Evolutionary conservation across 1,140 invertebrate species (phyloP), one percentile per base, ranked within the genome.

Genomic region (Scaptomyza graminum): DNA sequence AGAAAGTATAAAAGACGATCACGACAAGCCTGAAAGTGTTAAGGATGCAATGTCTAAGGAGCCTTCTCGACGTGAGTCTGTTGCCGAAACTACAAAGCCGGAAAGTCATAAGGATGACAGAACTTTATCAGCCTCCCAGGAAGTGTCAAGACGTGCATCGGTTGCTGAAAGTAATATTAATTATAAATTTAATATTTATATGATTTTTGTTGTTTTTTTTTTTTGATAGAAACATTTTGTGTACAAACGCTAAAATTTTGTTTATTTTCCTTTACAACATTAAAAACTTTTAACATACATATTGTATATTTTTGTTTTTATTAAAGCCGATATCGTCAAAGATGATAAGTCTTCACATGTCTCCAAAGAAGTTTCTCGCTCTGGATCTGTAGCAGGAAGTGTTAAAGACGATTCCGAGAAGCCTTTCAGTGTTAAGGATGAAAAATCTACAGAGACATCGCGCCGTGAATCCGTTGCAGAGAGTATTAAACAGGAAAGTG

Each of bases 281-380:
- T n/a, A n/a, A n/a, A n/a, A n/a, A n/a, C n/a, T n/a, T n/a, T n/a
- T n/a, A n/a, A n/a, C n/a, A n/a, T n/a, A n/a, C n/a, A n/a, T n/a
- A n/a, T n/a, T n/a, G n/a, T n/a, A n/a, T n/a, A n/a, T n/a, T n/a
- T n/a, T n/a, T n/a, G n/a, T n/a, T n/a, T n/a, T n/a, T n/a, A n/a
- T n/a, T n/a, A n/a, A n/a, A n/a, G n/a, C n/a, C n/a, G n/a, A n/a
- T n/a, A n/a, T n/a, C n/a, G n/a, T n/a, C n/a, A n/a, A 22, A 22
- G 63, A 46, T 7, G 60, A 60, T 0, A 69, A 47, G 34, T 70
- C 72, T 5, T 1, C 13, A 1, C 9, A 12, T 2, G 34, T 18
- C 0, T 63, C 74, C 0, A 71, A 56, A 18, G 73, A 62, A 31
- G 37, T 39, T 1, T 76, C 77, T 0, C 43, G 68, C 5, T 70